phyloP scores from a whole-genome alignment of 2,113 vertebrate species.

The Mobula birostris region DNA sequence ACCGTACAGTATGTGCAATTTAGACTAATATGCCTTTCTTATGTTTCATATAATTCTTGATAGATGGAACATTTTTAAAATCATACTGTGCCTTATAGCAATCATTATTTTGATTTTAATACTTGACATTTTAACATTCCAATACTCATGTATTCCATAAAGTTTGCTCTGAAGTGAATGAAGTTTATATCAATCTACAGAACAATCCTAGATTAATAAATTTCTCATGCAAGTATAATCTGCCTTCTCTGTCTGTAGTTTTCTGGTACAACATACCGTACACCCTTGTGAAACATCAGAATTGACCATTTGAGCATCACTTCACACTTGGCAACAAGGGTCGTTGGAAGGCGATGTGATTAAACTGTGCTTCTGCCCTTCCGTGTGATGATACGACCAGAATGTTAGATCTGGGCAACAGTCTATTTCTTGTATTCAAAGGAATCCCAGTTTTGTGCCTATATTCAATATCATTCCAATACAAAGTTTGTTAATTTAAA shows the following conservation, averaged over 20 bases:
- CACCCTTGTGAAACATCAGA: neutral
- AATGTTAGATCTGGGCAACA: neutral
- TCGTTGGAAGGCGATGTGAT: neutral
- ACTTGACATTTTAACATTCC: neutral
- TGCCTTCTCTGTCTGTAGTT: neutral
- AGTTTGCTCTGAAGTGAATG: neutral
- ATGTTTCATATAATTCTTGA: neutral
- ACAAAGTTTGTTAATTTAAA: neutral
- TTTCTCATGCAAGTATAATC: neutral
- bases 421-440: neutral
- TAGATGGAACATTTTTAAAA: neutral
- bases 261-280: neutral
- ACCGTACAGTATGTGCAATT: neutral
- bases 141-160: neutral
- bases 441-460: neutral
- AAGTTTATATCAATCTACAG: neutral
- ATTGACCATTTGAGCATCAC: slow-evolving; percentile 5
- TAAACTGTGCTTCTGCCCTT: neutral
- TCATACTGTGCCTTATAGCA: neutral
- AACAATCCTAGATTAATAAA: neutral
- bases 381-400: neutral
- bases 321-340: neutral
- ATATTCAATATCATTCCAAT: neutral
- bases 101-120: neutral
- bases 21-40: neutral